phyloP scores from a whole-genome alignment of 2,888 invertebrate species.

The Pyrrhia umbra region DNA sequence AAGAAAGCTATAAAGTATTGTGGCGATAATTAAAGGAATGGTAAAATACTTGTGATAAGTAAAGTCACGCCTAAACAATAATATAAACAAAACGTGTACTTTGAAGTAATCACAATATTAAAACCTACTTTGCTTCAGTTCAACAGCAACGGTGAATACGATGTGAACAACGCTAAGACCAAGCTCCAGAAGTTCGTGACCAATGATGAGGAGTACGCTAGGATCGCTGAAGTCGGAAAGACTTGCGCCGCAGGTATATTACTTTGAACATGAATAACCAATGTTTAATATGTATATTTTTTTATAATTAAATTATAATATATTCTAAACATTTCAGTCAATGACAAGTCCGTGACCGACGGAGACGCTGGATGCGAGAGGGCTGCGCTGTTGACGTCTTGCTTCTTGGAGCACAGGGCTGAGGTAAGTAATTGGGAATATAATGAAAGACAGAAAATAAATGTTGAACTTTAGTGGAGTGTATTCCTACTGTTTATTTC shows the following conservation, averaged over 20 bases:
- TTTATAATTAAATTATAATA: too few species aligned
- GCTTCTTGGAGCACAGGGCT: conserved; percentile 6
- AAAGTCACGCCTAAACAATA: too few species aligned
- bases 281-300: too few species aligned
- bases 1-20: too few species aligned
- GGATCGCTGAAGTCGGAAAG: background rate
- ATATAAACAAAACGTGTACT: too few species aligned
- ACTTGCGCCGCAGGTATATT: conserved; percentile 17
- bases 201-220: background rate
- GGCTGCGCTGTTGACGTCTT: background rate
- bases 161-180: conserved; percentile 1
- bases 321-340: conserved; percentile 8
- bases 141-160: conserved; percentile 10
- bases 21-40: too few species aligned
- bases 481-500: too few species aligned
- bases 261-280: background rate
- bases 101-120: background rate
- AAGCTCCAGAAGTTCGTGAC: background rate
- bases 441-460: too few species aligned
- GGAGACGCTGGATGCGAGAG: conserved; percentile 21
- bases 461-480: too few species aligned
- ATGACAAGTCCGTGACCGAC: conserved; percentile 7
- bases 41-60: too few species aligned
- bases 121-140: conserved; percentile 1
- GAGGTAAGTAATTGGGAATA: too few species aligned